Percentiles rank a stretch among this genome's conserved stretches.
Evolutionary conservation across 2,113 vertebrate species (phyloP).

Genomic region (Uria lomvia): DNA sequence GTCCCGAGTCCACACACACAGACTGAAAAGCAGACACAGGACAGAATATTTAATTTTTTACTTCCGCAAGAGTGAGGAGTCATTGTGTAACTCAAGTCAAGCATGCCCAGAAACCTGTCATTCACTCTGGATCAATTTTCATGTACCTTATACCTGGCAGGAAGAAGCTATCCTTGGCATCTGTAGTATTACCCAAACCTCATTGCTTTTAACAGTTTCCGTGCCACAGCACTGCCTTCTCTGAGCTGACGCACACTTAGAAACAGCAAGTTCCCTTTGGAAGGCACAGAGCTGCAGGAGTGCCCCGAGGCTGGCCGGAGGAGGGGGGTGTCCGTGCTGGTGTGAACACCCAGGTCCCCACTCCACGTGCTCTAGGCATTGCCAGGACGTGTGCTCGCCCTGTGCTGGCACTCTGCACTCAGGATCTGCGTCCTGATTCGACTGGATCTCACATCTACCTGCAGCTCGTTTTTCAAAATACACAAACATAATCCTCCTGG

Average conservation of each 20-base stretch:
- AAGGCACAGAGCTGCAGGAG: neutral
- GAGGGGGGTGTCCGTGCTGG: neutral
- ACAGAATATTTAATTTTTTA: neutral
- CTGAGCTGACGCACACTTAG: neutral
- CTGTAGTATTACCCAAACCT: neutral
- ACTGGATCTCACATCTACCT: neutral
- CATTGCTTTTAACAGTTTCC: neutral
- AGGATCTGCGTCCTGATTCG: neutral
- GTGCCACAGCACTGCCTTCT: neutral
- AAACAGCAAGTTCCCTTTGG: neutral
- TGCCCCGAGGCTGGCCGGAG: fast-evolving
- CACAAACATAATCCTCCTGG: neutral
- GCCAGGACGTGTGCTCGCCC: neutral
- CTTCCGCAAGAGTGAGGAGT: neutral
- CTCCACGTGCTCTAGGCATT: neutral
- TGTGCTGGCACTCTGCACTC: neutral
- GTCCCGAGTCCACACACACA: neutral
- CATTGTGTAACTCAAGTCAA: neutral
- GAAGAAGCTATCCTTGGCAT: neutral
- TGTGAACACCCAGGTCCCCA: neutral
- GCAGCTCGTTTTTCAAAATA: neutral
- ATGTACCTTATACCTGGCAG: neutral
- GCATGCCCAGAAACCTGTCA: neutral
- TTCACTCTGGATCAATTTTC: neutral
- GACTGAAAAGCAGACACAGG: neutral